Conservation (phyloP, 2,113 vertebrate genomes). For the Ptilorrhoa leucosticta region DNA sequence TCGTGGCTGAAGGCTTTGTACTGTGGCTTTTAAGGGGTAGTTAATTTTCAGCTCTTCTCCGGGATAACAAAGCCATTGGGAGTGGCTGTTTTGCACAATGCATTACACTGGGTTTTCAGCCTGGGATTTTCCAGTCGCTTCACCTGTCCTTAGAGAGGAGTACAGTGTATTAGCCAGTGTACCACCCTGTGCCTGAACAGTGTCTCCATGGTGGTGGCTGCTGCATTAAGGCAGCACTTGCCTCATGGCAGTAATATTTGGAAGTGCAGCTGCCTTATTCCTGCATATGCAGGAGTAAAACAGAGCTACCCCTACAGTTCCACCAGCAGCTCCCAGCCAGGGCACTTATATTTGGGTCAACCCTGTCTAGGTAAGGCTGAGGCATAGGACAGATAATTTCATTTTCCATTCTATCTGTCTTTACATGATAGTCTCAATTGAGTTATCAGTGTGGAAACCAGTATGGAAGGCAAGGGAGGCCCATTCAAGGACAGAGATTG, state of each 20-base stretch:
- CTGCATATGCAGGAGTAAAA: neutral
- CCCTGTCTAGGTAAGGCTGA: neutral
- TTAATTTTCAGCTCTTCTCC: neutral
- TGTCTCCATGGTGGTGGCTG: neutral
- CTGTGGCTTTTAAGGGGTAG: neutral
- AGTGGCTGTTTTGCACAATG: neutral
- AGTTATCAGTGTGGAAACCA: neutral
- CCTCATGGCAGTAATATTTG: neutral
- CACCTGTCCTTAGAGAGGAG: neutral
- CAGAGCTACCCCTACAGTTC: neutral
- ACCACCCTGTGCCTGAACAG: neutral
- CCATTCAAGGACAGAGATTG: neutral
- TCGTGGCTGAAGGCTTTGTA: neutral
- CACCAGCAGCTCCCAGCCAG: neutral
- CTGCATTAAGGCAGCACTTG: fast-evolving
- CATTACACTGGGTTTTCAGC: neutral
- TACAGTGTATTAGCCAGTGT: neutral
- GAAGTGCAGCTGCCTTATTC: neutral
- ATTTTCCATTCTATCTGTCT: neutral
- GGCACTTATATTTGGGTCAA: neutral
- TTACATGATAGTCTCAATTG: neutral
- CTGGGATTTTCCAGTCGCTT: neutral
- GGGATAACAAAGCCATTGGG: neutral
- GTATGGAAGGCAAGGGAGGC: neutral
- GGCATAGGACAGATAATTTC: neutral